Conservation (phyloP, 2,113 vertebrate genomes). For the Emydocephalus ijimae region DNA sequence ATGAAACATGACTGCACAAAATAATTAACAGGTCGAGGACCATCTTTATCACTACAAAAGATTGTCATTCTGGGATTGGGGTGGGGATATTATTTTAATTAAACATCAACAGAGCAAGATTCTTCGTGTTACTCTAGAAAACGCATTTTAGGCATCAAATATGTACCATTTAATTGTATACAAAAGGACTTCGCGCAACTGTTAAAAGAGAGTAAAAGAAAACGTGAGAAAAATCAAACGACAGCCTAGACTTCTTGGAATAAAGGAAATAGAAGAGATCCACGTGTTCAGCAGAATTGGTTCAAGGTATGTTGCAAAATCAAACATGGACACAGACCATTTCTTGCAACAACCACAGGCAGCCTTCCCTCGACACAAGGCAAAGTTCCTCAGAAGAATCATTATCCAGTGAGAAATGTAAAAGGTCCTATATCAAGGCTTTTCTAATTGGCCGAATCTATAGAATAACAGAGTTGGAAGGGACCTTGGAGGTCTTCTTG, state of each 20-base stretch:
- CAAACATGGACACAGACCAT: rapidly evolving
- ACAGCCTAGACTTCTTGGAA: background rate
- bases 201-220: background rate
- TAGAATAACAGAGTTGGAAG: too few relatives aligned
- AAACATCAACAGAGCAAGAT: background rate
- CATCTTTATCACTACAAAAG: background rate
- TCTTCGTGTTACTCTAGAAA: background rate
- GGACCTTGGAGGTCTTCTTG: too few relatives aligned
- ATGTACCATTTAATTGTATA: background rate
- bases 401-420: background rate
- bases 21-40: background rate
- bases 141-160: background rate
- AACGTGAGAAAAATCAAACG: background rate
- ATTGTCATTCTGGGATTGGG: background rate
- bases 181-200: background rate
- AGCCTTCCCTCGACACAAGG: background rate
- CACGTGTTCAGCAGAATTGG: background rate
- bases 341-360: background rate
- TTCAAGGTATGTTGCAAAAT: background rate
- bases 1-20: background rate
- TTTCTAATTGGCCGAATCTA: background rate
- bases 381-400: background rate
- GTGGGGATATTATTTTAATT: background rate
- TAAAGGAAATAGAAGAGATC: background rate
- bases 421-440: background rate